Evolutionary conservation across 2,797 vertebrate species (phyloP).

Genomic region (Pygocentrus nattereri): DNA sequence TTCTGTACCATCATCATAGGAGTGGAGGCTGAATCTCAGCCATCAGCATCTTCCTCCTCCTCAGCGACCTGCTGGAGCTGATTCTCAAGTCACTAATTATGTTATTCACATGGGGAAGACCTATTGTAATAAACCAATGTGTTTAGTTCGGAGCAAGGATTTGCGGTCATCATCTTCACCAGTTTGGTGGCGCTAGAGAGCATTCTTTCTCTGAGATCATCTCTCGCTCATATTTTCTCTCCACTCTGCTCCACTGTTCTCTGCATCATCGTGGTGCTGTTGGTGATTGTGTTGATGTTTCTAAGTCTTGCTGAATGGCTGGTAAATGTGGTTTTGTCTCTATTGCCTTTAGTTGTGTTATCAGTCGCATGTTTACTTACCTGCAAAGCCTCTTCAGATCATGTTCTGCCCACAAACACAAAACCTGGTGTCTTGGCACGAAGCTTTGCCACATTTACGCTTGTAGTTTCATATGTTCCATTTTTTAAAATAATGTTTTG

Average conservation of each 20-base stretch:
- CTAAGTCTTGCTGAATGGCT: accelerated
- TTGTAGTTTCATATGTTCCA: background rate
- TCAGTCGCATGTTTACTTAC: background rate
- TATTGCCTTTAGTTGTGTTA: background rate
- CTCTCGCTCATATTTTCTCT: background rate
- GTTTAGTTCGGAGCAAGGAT: background rate
- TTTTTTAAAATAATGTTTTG: background rate
- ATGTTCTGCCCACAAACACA: background rate
- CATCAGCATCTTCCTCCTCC: slow-evolving; percentile 2
- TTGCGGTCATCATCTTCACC: slow-evolving; percentile 2
- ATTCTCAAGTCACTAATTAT: background rate
- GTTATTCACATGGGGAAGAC: background rate
- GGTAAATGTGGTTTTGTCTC: accelerated
- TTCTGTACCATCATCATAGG: background rate
- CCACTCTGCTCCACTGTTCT: background rate
- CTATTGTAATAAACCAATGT: accelerated
- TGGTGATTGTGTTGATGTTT: background rate
- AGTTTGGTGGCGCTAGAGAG: slow-evolving; percentile 35
- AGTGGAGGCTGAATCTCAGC: background rate
- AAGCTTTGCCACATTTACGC: background rate
- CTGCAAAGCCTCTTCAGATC: background rate
- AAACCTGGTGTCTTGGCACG: background rate
- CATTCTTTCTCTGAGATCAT: background rate
- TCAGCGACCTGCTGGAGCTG: slow-evolving; percentile 14
- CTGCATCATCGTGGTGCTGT: background rate